Evolutionary conservation across 2,797 vertebrate species (phyloP).

Genomic region (Nyctalus aviator): DNA sequence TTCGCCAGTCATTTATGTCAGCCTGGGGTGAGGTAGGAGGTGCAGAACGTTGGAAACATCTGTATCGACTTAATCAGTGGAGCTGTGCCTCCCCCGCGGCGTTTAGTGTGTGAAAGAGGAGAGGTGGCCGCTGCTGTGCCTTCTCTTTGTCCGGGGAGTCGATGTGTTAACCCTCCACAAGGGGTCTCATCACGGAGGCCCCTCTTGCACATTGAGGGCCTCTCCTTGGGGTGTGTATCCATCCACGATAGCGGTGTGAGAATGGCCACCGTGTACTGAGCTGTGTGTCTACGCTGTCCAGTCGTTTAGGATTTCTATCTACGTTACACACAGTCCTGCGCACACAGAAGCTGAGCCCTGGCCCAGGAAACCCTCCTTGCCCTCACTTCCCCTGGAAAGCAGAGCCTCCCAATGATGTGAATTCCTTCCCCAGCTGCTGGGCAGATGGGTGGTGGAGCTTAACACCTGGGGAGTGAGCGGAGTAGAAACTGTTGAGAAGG

Average conservation of each 20-base stretch:
- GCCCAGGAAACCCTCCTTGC: neutral
- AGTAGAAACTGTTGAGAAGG: neutral
- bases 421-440: conserved; percentile 8
- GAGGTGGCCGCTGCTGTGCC: neutral
- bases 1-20: neutral
- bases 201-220: neutral
- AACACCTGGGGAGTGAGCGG: neutral
- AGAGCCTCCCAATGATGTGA: neutral
- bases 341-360: neutral
- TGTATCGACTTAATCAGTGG: neutral
- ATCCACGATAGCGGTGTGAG: neutral
- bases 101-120: neutral
- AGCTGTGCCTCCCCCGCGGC: neutral
- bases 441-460: neutral
- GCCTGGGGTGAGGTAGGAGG: neutral
- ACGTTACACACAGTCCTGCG: neutral
- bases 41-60: neutral
- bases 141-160: neutral
- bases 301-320: neutral
- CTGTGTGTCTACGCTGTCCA: neutral
- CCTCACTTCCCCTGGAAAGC: neutral
- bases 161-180: neutral
- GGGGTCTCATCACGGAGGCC: neutral
- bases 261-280: neutral
- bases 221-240: neutral